Evolutionary conservation across 1,140 invertebrate species (phyloP).

Genomic region (Galendromus occidentalis): DNA sequence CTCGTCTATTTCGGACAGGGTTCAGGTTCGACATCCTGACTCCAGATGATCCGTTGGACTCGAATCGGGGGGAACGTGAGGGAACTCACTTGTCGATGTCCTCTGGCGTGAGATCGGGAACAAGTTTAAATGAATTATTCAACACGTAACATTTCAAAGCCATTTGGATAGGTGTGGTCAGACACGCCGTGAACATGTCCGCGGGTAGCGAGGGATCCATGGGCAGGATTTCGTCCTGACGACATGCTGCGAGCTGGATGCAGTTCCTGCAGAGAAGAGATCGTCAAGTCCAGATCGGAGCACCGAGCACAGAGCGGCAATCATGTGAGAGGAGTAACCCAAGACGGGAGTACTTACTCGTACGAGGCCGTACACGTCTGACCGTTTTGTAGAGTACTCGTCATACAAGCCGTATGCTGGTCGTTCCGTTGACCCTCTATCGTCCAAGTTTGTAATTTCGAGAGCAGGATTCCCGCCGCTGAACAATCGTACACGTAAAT

Average conservation of each 20-base stretch:
- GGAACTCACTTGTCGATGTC: slow-evolving; percentile 62
- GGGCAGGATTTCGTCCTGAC: slow-evolving; percentile 70
- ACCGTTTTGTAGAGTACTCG: background rate
- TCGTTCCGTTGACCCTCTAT: too few relatives aligned
- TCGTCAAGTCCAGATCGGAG: slow-evolving; percentile 8
- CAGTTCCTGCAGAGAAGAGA: slow-evolving; percentile 51
- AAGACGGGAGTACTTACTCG: too few relatives aligned
- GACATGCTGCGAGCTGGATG: slow-evolving; percentile 88
- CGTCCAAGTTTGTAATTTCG: slow-evolving; percentile 76
- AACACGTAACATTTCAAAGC: slow-evolving; percentile 76
- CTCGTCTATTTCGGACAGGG: slow-evolving; percentile 8
- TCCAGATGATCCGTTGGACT: background rate
- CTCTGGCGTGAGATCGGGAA: slow-evolving; percentile 56
- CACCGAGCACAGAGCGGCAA: too few relatives aligned
- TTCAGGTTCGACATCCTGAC: too few relatives aligned
- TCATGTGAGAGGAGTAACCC: background rate
- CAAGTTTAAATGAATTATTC: slow-evolving; percentile 56
- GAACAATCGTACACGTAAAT: slow-evolving; percentile 99
- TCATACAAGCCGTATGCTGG: too few relatives aligned
- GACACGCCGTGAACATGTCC: slow-evolving; percentile 90
- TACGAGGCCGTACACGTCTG: background rate
- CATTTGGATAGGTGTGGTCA: slow-evolving; percentile 94
- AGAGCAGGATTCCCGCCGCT: slow-evolving; percentile 86
- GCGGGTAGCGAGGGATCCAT: slow-evolving; percentile 97
- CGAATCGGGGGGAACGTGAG: background rate